Base-by-base conservation (phyloP, 2,888 invertebrate genomes). In the Caenorhabditis zanzibari region DNA sequence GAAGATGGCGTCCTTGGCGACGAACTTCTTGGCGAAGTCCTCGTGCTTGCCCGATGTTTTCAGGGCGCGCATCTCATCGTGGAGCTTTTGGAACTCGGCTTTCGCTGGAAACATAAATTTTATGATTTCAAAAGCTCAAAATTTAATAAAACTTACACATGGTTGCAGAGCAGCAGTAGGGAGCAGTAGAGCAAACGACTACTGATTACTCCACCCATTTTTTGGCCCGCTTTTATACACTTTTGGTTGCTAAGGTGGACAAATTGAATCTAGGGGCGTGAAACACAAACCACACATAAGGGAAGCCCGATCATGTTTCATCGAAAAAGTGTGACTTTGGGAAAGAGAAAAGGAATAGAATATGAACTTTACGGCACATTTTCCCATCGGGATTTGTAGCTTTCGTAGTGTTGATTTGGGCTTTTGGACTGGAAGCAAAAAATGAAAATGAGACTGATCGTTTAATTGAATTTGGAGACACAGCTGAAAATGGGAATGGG, bases 61-160 rank as follows among this genome's bases (percentile, higher is more conserved):
- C 44, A 84, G 49, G 16, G 76, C 81, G 6, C 44, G 49, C 76
- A 84, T 81, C 66, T 84, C 84, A 68, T 84, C 84, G 63, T 81
- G 84, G 47, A 81, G 63, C 35, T 84, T 81, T 77, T 84, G 81
- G 77, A 84, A 84, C 35, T 84, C 84, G 38, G 44, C 73, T 38
- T 66, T 69, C 22, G 84, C 84, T 84, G 73, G 52, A 84, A 84
- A 32, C 22, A n/a, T n/a, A n/a, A n/a, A 44, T n/a, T 9, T 44
- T 44, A 12, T 19, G 4, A n/a, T 22, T 26, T 9, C 24, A 16
- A 41, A 19, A 9, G 9, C 3, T 32, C n/a, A n/a, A n/a, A n/a
- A n/a, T n/a, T n/a, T n/a, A n/a, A n/a, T n/a, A n/a, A 24, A 63
- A 79, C 79, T 79, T 47, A 79, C 79, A 79, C 79, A 79, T 79